Evolutionary conservation across 2,888 invertebrate species (phyloP).

Genomic region (Myopa testacea): DNA sequence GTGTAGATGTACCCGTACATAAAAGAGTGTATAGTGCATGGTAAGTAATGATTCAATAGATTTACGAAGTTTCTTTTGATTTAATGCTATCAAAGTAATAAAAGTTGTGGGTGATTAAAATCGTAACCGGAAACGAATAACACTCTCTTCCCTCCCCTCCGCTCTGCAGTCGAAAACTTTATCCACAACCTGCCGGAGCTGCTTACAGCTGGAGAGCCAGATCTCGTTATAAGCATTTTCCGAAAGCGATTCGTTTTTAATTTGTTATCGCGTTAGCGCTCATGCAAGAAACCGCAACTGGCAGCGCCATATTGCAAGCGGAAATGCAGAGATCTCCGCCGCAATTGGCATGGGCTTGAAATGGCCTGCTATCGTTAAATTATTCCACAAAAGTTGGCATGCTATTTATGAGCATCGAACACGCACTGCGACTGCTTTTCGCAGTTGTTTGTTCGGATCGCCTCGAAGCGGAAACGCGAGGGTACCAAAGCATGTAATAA

Average conservation of each 20-base stretch:
- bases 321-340: conserved; percentile 24
- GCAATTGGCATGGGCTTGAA: conserved; percentile 18
- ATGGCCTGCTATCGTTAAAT: conserved; percentile 4
- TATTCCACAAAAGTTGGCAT: conserved; percentile 26
- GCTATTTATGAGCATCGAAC: conserved; percentile 48
- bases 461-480: conserved; percentile 1
- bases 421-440: conserved; percentile 41
- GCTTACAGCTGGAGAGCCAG: background rate
- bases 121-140: background rate
- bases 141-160: background rate
- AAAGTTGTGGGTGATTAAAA: no score
- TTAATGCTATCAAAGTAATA: no score
- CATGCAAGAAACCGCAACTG: background rate
- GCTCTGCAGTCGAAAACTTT: background rate
- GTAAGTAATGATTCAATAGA: no score
- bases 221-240: background rate
- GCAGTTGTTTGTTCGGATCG: conserved; percentile 4
- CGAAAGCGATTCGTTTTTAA: background rate
- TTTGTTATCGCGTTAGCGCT: background rate
- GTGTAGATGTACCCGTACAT: no score
- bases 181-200: no score
- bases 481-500: conserved; percentile 7
- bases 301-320: conserved; percentile 25
- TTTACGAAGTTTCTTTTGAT: no score
- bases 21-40: no score